Base-by-base conservation (phyloP, 1,140 invertebrate species). In the Drosophila bipectinata region DNA sequence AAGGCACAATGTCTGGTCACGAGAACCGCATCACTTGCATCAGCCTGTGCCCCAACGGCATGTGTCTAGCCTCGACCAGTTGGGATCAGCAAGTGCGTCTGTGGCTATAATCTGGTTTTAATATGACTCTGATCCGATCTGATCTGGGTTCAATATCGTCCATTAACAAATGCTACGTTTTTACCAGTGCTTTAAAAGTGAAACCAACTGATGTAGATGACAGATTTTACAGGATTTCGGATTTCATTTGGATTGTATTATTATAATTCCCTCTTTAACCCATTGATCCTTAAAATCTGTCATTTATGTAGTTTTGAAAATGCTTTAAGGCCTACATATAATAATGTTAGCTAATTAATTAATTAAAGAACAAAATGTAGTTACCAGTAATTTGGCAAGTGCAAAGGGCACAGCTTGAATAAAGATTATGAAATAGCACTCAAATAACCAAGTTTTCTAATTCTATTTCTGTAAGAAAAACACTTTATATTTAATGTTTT, bases 11-110 rank as follows among this genome's bases (percentile, higher is more conserved):
- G n/a, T 92, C 93, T 47, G 97, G 95, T 1, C 97, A 98, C 84
- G 97, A 98, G 89, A 98, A 97, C 91, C 93, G 97, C 64, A 95
- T 98, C 26, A 98, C 97, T 34, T 98, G 97, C 2, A 93, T 98
- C 15, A 95, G 95, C 4, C 93, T 98, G 39, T 93, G 97, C 14
- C 94, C 94, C 15, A 97, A 95, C 91, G 97, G 97, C 28, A 95
- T 98, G 92, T 97, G 96, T 1, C 75, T 98, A 58, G 95, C 95
- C 9, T 96, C 96, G 51, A 96, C 96, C 90, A 98, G 97, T 68
- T 98, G 97, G 97, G 97, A 98, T 93, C 95, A 96, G 83, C 93
- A 95, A 77, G 96, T 98, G 54, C 93, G 96, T 82, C 94, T 98
- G 71, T 98, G 97, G 97, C 95, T 96, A 51, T 97, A 94, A 95